These are phyloP conservation scores for Forbesichthys papilliferus DNA, from an alignment of 2,113 vertebrate species.

Conservation along the genomic window DNA sequence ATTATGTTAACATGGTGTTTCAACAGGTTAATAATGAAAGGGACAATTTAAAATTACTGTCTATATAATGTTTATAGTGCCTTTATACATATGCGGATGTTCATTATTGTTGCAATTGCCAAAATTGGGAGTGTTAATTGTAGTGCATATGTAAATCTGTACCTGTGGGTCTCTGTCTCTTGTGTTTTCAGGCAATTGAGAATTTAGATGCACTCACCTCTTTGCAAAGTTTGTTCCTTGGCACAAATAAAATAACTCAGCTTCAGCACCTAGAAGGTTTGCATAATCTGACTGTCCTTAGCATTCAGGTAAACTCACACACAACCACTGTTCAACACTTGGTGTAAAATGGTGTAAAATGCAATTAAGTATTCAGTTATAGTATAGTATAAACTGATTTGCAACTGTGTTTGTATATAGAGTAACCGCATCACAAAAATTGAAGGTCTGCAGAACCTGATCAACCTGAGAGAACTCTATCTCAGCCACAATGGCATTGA, in stretches of 20 bases:
- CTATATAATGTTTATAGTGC: too few relatives aligned
- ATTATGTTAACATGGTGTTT: too few relatives aligned
- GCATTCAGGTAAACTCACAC: conserved; percentile 87
- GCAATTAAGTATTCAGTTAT: not conserved
- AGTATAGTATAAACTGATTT: not conserved
- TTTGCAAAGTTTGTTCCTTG: conserved; percentile 93
- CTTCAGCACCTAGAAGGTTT: conserved; percentile 93
- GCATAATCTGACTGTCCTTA: conserved; percentile 90
- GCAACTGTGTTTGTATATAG: conserved; percentile 66
- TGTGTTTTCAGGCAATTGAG: conserved; percentile 84
- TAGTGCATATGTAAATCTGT: not conserved
- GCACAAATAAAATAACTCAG: conserved; percentile 98
- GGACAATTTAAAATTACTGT: too few relatives aligned
- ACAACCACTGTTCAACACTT: not conserved
- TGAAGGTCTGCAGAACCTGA: conserved; percentile 89
- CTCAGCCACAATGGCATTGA: conserved; percentile 98
- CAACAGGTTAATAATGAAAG: too few relatives aligned
- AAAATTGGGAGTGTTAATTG: not conserved
- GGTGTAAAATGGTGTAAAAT: not conserved
- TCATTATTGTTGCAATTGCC: not conserved
- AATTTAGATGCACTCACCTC: conserved; percentile 86
- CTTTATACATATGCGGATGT: not conserved
- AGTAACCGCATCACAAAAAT: conserved; percentile 98
- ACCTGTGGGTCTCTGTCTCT: not conserved
- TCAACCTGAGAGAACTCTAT: conserved; percentile 91